Evolutionary conservation across 2,888 invertebrate genomes (phyloP), one percentile per base, ranked within the genome.

Genomic region (Aleiodes alternator): DNA sequence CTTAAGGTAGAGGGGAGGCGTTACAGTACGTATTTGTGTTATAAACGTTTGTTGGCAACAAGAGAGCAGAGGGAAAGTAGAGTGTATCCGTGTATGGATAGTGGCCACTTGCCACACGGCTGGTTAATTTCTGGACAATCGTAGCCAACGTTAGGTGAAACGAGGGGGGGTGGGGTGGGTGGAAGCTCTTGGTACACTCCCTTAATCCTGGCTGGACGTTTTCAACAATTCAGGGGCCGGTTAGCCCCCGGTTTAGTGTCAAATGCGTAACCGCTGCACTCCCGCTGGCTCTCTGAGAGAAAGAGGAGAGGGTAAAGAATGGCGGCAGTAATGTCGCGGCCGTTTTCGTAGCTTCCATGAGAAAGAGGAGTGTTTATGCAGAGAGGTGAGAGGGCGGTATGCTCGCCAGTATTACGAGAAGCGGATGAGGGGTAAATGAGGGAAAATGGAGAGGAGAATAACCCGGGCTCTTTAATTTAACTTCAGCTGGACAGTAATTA

Each of bases 401-500:
- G 82, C 82, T 85, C 83, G 82, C 82, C 77, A 51, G 14, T 68
- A 81, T 85, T 82, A 82, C 84, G 79, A 82, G 80, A 82, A 82
- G 84, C 77, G 76, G 72, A 82, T 53, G 16, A 9, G 16, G 8
- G 16, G 43, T 43, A 16, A 53, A 51, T 48, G 29, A 16, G 11
- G 69, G 48, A 69, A 16, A 71, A 51, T 61, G 72, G 56, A 34
- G 69, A 29, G 51, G 31, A 51, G 86, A 86, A 87, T 87, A 88
- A 87, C 86, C 87, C 80, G 51, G 82, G 88, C 87, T 88, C 89
- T 88, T 88, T 88, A 88, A 89, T 89, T 89, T 87, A 88, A 86
- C 87, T 43, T 86, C 85, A 83, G 81, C 87, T 84, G 89, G 88
- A 88, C 89, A 88, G 89, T 88, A 89, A 89, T 89, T 89, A 89